These are phyloP conservation scores for Hafferia zeledoni DNA, from an alignment of 2,797 vertebrate genomes.

Conservation along the genomic window DNA sequence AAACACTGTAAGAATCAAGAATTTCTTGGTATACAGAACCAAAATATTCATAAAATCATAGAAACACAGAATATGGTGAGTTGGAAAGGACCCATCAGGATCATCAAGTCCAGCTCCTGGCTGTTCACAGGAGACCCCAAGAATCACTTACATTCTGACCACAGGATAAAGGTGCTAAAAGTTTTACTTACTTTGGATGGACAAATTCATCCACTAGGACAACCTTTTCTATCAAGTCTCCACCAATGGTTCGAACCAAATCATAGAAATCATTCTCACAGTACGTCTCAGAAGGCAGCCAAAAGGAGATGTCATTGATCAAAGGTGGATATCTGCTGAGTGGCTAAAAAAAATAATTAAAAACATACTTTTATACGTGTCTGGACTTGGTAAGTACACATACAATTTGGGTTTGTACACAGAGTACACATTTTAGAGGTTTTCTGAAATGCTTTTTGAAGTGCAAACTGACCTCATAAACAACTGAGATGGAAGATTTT, in stretches of 20 bases:
- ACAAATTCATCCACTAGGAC: constrained; percentile 87
- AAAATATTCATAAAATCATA: neutral
- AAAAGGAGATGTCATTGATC: constrained; percentile 95
- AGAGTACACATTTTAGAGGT: neutral
- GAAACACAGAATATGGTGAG: neutral
- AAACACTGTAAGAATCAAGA: neutral
- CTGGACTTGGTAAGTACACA: neutral
- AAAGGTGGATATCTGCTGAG: constrained; percentile 91
- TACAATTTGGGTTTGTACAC: neutral
- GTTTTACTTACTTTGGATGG: constrained; percentile 88
- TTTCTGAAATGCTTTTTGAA: neutral
- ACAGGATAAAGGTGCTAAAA: neutral
- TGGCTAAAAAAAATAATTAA: constrained; percentile 71
- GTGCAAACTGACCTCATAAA: neutral
- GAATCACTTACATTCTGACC: neutral
- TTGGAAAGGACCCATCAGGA: neutral
- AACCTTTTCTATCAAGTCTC: constrained; percentile 92
- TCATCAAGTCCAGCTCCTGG: neutral
- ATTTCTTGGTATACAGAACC: neutral
- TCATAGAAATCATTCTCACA: constrained; percentile 92
- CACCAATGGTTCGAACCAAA: constrained; percentile 87
- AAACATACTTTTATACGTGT: neutral
- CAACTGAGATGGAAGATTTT: neutral
- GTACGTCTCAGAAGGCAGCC: constrained; percentile 88
- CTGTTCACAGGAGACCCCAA: neutral